These are phyloP conservation scores for Mnemiopsis leidyi DNA, from an alignment of 37 sponge, comb jelly and placozoan genomes.

Conservation along the genomic window DNA sequence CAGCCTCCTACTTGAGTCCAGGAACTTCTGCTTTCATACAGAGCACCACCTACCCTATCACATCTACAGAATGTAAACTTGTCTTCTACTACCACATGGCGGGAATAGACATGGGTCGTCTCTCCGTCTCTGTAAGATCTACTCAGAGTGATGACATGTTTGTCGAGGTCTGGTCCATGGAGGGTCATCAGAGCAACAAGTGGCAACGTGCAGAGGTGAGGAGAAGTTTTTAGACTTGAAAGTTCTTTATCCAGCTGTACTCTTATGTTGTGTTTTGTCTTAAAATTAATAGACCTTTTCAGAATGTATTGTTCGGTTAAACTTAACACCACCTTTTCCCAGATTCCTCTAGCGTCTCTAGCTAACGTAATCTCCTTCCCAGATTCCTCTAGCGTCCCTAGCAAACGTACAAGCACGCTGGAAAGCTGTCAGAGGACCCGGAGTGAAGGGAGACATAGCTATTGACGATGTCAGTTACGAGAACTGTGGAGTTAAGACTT, in stretches of 20 bases:
- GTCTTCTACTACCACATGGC: slow-evolving; percentile 68
- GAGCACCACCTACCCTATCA: neutral
- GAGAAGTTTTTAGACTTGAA: too few species aligned
- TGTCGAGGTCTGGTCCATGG: neutral
- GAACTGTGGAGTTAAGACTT: slow-evolving; percentile 58
- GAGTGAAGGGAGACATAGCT: slow-evolving; percentile 60
- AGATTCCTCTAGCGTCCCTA: slow-evolving; percentile 24
- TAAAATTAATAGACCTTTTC: too few species aligned
- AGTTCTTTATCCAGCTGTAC: too few species aligned
- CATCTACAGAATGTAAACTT: neutral
- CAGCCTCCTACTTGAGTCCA: neutral
- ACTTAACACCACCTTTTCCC: neutral
- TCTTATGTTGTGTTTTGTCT: too few species aligned
- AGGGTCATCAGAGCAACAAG: slow-evolving; percentile 43
- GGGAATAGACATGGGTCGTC: slow-evolving; percentile 50
- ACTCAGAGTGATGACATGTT: neutral
- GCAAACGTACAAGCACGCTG: slow-evolving; percentile 9
- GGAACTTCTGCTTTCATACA: neutral
- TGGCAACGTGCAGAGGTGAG: slow-evolving; percentile 18
- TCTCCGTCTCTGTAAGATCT: neutral
- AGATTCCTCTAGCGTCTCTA: neutral
- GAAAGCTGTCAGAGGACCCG: neutral
- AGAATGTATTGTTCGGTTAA: neutral
- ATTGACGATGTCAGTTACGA: slow-evolving; percentile 29
- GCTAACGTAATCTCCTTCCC: neutral